Base-by-base conservation (phyloP, 2,113 vertebrate genomes). In the Mugil cephalus region DNA sequence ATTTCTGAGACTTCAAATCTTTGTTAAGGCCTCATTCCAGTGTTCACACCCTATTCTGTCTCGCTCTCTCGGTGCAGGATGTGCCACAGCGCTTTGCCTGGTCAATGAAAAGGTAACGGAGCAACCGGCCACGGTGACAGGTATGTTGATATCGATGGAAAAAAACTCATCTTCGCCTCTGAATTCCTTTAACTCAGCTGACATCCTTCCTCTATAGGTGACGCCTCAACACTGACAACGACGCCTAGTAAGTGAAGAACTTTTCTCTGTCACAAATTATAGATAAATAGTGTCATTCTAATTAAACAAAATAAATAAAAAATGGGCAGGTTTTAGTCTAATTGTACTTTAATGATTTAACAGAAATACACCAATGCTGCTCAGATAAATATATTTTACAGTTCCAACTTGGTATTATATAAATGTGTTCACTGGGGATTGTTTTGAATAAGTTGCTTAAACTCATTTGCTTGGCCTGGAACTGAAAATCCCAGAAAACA, bases 401-500 rank as follows among this genome's bases (percentile, higher is more conserved):
- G 64, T 62, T 43, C 51, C 24, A 79, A 30, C 71, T 43, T 18
- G 0, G 30, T 59, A 77, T 63, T 62, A 72, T 61, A 18, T 48
- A 69, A 71, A 59, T 80, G 42, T 17, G 15, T 77, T 19, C 55
- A 13, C 59, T 53, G 38, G 50, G 70, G 64, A 19, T 48, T 77
- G 53, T 64, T 68, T 73, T 87, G 84, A 83, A 80, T 64, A 47
- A 10, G 7, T 55, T 80, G 48, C 63, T 69, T 39, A 61, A 77
- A 84, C 47, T 77, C 61, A 77, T 80, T 79, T 82, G 51, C 42
- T 73, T 77, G 68, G 3, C 67, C 64, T 79, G 76, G 60, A 88
- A 74, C 59, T 73, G 75, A 87, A 67, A 72, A 77, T 85, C 75
- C 70, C 55, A 80, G 63, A 78, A 81, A 86, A 55, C 67, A 79